A percentile compares a stretch with the other conserved stretches of the same genome.
Conservation (phyloP, 2,113 vertebrate genomes). For the Dissostichus mawsoni region DNA sequence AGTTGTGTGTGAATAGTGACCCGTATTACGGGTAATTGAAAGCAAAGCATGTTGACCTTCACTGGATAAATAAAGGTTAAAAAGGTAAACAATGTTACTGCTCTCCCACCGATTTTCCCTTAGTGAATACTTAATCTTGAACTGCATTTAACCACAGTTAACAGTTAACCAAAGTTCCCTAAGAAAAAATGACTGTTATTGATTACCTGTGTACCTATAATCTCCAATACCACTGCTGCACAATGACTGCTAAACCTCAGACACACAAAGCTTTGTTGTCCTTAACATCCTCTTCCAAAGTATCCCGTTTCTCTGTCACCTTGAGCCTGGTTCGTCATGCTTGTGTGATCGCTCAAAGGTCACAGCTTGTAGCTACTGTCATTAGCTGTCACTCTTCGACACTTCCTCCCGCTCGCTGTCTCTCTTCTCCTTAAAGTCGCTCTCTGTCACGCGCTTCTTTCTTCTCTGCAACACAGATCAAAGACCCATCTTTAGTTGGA, state of each 20-base stretch:
- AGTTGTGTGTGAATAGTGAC: no score
- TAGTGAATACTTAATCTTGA: slow-evolving; percentile 17
- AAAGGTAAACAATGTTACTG: slow-evolving; percentile 10
- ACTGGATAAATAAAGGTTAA: slow-evolving; percentile 22
- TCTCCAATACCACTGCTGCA: slow-evolving; percentile 46
- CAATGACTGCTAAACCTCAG: slow-evolving; percentile 49
- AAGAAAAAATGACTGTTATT: slow-evolving; percentile 32
- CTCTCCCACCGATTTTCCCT: not conserved
- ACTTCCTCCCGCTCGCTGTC: slow-evolving; percentile 60
- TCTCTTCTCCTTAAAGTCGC: slow-evolving; percentile 65
- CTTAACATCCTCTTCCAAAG: slow-evolving; percentile 48
- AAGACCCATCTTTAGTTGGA: slow-evolving; percentile 75
- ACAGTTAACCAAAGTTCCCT: slow-evolving; percentile 19
- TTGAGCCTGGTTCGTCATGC: slow-evolving; percentile 83
- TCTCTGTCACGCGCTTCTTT: slow-evolving; percentile 76
- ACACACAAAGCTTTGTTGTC: slow-evolving; percentile 59
- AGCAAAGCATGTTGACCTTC: not conserved
- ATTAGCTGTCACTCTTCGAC: slow-evolving; percentile 84
- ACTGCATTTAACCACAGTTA: slow-evolving; percentile 15
- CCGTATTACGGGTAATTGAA: not conserved
- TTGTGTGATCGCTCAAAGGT: slow-evolving; percentile 85
- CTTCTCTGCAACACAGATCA: slow-evolving; percentile 76
- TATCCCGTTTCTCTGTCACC: slow-evolving; percentile 76
- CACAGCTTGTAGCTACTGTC: slow-evolving; percentile 85
- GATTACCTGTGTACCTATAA: slow-evolving; percentile 50